Evolutionary conservation across 1,140 invertebrate species (phyloP), one percentile per base, ranked within the genome.

Genomic region (Pristionchus pacificus): DNA sequence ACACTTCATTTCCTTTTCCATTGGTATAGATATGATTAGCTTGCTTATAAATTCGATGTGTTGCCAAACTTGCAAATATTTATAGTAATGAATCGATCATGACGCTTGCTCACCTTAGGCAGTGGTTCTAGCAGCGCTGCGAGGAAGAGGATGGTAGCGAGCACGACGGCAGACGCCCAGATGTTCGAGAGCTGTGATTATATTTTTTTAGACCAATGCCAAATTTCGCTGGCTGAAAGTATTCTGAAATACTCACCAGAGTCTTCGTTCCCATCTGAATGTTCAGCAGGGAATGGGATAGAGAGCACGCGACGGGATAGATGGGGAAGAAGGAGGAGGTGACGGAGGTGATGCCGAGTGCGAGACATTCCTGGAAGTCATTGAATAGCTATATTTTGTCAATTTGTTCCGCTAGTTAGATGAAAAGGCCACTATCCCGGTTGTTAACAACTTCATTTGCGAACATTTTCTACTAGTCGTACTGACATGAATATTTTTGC

Each of bases 181-280:
- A 84, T 29, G 14, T 77, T 71, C 1, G 81, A 75, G 19, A 81
- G 60, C 68, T 80, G 49, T 62, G 74, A 31, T 71, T 55, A 27
- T 14, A 65, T 25, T 0, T 0, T 74, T n/a, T n/a, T n/a, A n/a
- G n/a, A 31, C 2, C 28, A 74, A 69, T 75, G 70, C 28, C 38
- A 10, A 10, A 49, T 49, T 49, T 10, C 19, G 38, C 6, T 10
- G 6, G 6, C 38, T 49, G 19, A 49, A 6, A 10, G 38, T 10
- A 49, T 19, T 49, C 38, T 49, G 6, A 49, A 10, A 49, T 49
- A 19, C 38, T 19, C 65, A 59, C 19, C 65, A 65, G 80, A 33
- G 80, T 83, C 68, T 77, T 82, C 19, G 77, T 77, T 6, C 82
- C 82, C 14, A 80, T 78, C 33, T 77, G 80, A 19, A 80, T 78